Percentiles rank a stretch among this genome's conserved stretches.
Evolutionary conservation across 2,113 vertebrate species (phyloP).

Genomic region (Thalassarche chlororhynchos): DNA sequence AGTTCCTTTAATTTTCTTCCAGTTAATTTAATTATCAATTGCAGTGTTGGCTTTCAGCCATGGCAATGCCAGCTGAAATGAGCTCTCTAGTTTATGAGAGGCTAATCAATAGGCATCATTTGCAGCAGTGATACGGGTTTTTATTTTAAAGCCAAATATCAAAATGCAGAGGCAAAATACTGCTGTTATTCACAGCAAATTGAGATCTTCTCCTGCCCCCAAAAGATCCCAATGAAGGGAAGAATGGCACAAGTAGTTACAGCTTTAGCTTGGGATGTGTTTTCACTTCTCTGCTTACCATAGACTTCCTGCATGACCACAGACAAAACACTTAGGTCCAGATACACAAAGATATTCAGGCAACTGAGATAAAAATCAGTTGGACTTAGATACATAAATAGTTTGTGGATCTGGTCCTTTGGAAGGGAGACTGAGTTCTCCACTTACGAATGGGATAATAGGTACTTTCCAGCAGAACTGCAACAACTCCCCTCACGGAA

Average conservation of each 20-base stretch:
- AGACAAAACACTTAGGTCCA: conserved; percentile 7
- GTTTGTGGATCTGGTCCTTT: not conserved
- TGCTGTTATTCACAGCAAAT: not conserved
- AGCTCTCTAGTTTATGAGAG: not conserved
- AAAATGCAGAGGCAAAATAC: not conserved
- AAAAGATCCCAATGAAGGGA: not conserved
- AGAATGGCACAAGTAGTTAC: not conserved
- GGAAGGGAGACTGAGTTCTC: not conserved
- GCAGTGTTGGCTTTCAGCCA: conserved; percentile 10
- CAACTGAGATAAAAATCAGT: conserved; percentile 27
- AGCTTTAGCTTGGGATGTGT: not conserved
- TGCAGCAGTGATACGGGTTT: accelerated
- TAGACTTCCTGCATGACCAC: conserved; percentile 30
- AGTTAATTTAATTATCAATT: conserved; percentile 61
- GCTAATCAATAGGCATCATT: not conserved
- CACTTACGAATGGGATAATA: not conserved
- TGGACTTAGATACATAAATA: not conserved
- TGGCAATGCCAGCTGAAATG: not conserved
- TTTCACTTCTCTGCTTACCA: conserved; percentile 18
- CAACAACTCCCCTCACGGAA: not conserved
- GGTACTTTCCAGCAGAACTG: not conserved
- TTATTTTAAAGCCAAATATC: not conserved
- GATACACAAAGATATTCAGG: not conserved
- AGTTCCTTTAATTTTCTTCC: conserved; percentile 64
- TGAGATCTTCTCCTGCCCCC: not conserved